A percentile compares a stretch with the other conserved stretches of the same genome.
phyloP scores from a whole-genome alignment of 2,113 vertebrate genomes.

The Falcunculus frontatus region DNA sequence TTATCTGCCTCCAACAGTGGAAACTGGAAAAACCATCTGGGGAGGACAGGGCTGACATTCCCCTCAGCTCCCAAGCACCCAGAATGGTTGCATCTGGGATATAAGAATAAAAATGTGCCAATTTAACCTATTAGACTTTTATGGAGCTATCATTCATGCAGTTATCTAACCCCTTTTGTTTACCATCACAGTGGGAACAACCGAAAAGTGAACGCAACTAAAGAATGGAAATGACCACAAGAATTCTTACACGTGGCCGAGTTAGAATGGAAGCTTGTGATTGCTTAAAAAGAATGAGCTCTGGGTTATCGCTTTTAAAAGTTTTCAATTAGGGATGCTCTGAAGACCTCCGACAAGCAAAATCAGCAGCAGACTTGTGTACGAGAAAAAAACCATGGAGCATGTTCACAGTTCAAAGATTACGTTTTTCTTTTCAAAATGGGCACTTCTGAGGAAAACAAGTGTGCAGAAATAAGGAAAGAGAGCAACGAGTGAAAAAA shows the following conservation, averaged over 20 bases:
- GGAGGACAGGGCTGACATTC: too few relatives aligned
- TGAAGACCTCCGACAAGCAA: background rate
- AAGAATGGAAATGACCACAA: background rate
- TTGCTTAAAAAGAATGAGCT: background rate
- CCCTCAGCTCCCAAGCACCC: background rate
- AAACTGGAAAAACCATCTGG: background rate
- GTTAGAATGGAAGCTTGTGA: background rate
- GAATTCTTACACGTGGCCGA: fast-evolving
- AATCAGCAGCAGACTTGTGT: fast-evolving
- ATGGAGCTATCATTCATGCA: fast-evolving
- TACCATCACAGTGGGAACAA: background rate
- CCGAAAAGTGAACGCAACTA: fast-evolving
- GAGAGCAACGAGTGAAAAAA: background rate
- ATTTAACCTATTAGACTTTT: too few relatives aligned
- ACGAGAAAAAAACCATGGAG: fast-evolving
- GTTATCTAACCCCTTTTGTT: background rate
- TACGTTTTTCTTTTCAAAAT: background rate
- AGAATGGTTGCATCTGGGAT: fast-evolving
- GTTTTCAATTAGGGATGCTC: background rate
- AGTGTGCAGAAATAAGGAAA: background rate
- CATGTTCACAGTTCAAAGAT: fast-evolving
- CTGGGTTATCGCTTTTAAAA: background rate
- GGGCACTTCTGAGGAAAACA: background rate
- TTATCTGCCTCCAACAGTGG: background rate
- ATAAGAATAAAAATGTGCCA: background rate